These are phyloP conservation scores for Erynnis tages DNA, from an alignment of 2,888 invertebrate species.

Conservation along the genomic window DNA sequence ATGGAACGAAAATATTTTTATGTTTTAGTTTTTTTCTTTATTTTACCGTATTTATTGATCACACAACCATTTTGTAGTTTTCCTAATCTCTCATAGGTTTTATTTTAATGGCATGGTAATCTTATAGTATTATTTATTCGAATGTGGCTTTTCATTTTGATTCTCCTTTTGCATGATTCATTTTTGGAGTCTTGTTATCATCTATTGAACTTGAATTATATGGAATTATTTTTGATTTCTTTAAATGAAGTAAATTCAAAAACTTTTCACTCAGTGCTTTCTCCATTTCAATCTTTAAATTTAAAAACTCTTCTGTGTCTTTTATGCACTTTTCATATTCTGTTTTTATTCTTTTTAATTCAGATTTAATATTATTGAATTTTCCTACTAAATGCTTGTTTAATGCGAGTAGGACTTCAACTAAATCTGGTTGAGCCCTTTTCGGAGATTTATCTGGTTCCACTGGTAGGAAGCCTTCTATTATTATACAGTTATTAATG, in stretches of 20 bases:
- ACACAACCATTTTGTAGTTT: too few species aligned
- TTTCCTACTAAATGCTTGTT: conserved; percentile 52
- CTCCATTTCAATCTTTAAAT: conserved; percentile 65
- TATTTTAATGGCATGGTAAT: conserved; percentile 5
- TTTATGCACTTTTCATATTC: conserved; percentile 57
- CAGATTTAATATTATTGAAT: conserved; percentile 39
- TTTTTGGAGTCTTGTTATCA: background rate
- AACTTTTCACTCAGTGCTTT: conserved; percentile 57
- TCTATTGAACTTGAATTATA: background rate
- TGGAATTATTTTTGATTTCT: conserved; percentile 42
- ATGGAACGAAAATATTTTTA: too few species aligned
- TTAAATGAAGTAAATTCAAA: conserved; percentile 46
- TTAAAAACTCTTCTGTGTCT: conserved; percentile 63
- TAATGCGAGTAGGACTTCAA: conserved; percentile 52
- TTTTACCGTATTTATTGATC: too few species aligned
- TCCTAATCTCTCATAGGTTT: too few species aligned
- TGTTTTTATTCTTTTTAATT: conserved; percentile 43
- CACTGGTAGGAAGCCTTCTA: conserved; percentile 64
- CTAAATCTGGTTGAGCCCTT: conserved; percentile 46
- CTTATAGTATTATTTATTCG: background rate
- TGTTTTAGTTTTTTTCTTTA: too few species aligned
- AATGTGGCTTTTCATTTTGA: background rate
- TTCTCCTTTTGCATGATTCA: background rate
- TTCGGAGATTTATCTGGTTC: conserved; percentile 45
- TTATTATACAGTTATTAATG: conserved; percentile 40